Base-by-base conservation (phyloP, 2,888 invertebrate species). In the Sphinx pinastri region DNA sequence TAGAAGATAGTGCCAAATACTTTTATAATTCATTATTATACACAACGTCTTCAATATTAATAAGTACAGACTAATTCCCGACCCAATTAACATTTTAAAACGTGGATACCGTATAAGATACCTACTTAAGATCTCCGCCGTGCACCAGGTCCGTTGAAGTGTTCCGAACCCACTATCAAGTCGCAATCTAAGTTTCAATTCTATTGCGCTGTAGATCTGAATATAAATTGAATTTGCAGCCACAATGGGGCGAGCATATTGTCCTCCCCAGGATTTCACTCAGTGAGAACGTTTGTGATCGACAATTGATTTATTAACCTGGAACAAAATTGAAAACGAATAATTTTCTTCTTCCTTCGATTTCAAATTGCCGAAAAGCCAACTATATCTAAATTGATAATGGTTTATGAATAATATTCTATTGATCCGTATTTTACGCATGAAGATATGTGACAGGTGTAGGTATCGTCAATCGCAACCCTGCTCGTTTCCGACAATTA, bases 171-270 rank as follows among this genome's bases (percentile, higher is more conserved):
- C 12, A 49, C 52, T 60, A 55, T 66, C 85, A 84, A 81, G 76
- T 79, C 82, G 81, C 87, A 88, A 88, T 87, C 88, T 86, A 87
- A 89, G 87, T 89, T 88, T 87, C 86, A 84, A 85, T 86, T 84
- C 86, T 86, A 85, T 88, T 86, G 83, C 82, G 81, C 81, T 81
- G 80, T 76, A 83, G 83, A 88, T 86, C 87, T 87, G 87, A 89
- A 89, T 88, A 85, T 88, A 89, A 89, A 89, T 89, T 89, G 87
- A 87, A 88, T 89, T 87, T 82, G 82, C 80, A 81, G 80, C 82
- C 86, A 85, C 87, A 86, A 87, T 84, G 83, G 82, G 77, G 75
- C 79, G 77, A 82, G 81, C 82, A 81, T 79, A 82, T 80, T 83
- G 80, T 87, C 81, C 83, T 79, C 84, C 71, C 75, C 81, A 79